Evolutionary conservation across 2,888 invertebrate genomes (phyloP).

Genomic region (Pterostichus niger): DNA sequence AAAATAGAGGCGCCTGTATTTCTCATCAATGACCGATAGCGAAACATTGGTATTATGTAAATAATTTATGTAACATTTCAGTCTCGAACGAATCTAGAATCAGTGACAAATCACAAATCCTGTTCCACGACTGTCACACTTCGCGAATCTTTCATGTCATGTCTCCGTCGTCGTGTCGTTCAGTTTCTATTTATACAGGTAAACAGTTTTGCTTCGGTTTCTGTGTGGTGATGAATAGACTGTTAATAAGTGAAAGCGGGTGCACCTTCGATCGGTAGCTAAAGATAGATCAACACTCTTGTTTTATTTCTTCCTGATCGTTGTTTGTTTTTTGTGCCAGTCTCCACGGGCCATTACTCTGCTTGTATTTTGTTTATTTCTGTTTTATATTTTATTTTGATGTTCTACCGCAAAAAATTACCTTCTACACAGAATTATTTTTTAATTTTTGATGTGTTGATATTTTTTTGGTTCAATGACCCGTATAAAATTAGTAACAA

Average conservation of each 20-base stretch:
- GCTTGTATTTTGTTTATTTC: constrained; percentile 18
- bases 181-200: constrained; percentile 49
- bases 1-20: too few species aligned
- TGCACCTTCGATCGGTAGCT: constrained; percentile 24
- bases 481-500: constrained; percentile 3
- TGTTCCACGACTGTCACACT: constrained; percentile 5
- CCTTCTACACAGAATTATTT: too few species aligned
- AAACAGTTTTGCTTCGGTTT: constrained; percentile 33
- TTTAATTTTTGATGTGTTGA: constrained; percentile 5
- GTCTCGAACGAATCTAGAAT: too few species aligned
- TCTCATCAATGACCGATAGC: too few species aligned
- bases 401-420: constrained; percentile 4
- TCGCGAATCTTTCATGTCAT: constrained; percentile 26
- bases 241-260: constrained; percentile 55
- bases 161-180: background rate
- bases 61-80: too few species aligned
- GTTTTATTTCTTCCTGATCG: constrained; percentile 55
- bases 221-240: constrained; percentile 32
- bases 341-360: constrained; percentile 29
- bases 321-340: constrained; percentile 29
- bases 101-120: too few species aligned
- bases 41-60: too few species aligned
- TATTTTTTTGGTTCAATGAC: constrained; percentile 20
- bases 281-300: constrained; percentile 54
- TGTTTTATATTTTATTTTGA: constrained; percentile 1